Percentiles rank a stretch among this genome's conserved stretches.
These are phyloP conservation scores for Scrobipalpa costella DNA, from an alignment of 2,888 invertebrate species.

Conservation along the genomic window DNA sequence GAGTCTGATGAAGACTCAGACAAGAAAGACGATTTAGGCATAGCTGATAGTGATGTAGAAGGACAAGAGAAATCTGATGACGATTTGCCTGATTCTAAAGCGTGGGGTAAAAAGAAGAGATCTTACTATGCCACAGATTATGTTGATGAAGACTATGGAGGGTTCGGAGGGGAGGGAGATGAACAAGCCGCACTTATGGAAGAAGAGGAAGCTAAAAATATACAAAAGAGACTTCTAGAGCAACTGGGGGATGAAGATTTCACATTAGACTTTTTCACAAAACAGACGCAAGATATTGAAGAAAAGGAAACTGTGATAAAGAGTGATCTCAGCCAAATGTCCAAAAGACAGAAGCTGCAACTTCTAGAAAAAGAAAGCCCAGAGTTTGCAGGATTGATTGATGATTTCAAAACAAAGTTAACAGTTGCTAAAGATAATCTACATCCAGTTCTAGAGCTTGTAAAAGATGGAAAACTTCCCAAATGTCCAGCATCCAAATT, in stretches of 20 bases:
- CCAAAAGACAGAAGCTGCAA: constrained; percentile 87
- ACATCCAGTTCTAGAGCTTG: constrained; percentile 84
- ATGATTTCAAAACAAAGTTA: constrained; percentile 89
- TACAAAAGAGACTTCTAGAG: constrained; percentile 88
- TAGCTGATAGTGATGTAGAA: constrained; percentile 89
- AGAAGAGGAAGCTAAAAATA: constrained; percentile 90
- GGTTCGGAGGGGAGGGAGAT: constrained; percentile 84
- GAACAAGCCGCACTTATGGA: constrained; percentile 88
- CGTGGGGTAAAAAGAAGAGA: constrained; percentile 92
- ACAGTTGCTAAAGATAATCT: constrained; percentile 84
- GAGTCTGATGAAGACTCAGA: constrained; percentile 73
- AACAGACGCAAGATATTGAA: constrained; percentile 61
- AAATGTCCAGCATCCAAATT: constrained; percentile 85
- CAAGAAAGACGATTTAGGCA: constrained; percentile 68
- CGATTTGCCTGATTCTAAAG: constrained; percentile 88
- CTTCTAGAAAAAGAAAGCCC: constrained; percentile 93
- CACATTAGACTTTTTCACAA: constrained; percentile 80
- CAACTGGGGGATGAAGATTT: constrained; percentile 91
- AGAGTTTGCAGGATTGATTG: constrained; percentile 88
- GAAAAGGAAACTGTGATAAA: constrained; percentile 83
- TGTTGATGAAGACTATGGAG: constrained; percentile 92
- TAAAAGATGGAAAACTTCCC: constrained; percentile 83
- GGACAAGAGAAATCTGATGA: constrained; percentile 85
- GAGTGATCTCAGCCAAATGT: constrained; percentile 88
- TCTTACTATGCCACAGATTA: constrained; percentile 94